Percentiles rank a stretch among this genome's conserved stretches.
Evolutionary conservation across 2,113 vertebrate genomes (phyloP).

Genomic region (Clarias gariepinus): DNA sequence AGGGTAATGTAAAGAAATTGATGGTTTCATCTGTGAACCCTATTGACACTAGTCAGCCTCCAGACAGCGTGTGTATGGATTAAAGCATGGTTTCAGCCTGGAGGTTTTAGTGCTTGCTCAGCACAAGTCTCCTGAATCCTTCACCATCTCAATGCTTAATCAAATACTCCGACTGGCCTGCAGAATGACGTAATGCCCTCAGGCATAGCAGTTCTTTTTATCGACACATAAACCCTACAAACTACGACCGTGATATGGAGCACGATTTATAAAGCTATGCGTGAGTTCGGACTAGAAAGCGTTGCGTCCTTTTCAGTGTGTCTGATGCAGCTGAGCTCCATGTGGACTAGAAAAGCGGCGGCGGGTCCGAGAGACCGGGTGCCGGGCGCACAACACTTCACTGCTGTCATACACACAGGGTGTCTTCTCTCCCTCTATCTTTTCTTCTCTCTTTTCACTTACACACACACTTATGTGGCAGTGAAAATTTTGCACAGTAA

Average conservation of each 20-base stretch:
- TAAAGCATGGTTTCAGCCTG: conserved; percentile 58
- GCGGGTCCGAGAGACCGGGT: not conserved
- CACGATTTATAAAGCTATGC: too few relatives aligned
- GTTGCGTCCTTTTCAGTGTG: not conserved
- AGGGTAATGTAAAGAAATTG: not conserved
- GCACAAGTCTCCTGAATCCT: conserved; percentile 73
- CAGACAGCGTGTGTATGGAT: conserved; percentile 49
- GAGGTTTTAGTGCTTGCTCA: conserved; percentile 75
- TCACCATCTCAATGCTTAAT: conserved; percentile 80
- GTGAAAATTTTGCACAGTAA: not conserved
- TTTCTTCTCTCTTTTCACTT: not conserved
- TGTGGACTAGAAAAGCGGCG: not conserved
- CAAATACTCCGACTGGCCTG: conserved; percentile 83
- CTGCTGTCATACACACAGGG: not conserved
- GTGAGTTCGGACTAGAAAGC: not conserved
- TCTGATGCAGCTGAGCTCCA: not conserved
- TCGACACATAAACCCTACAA: conserved; percentile 26
- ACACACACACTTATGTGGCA: not conserved
- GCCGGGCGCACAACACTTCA: not conserved
- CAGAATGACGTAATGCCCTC: conserved; percentile 90
- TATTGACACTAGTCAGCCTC: conserved; percentile 49
- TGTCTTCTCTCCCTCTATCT: not conserved
- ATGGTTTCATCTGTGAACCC: conserved; percentile 17
- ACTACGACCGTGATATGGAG: not conserved
- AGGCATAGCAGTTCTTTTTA: conserved; percentile 45